A percentile compares a stretch with the other conserved stretches of the same genome.
These are phyloP conservation scores for Isaurus tuberculatus DNA, from an alignment of 92 coral and sea anemone species.

Conservation along the genomic window DNA sequence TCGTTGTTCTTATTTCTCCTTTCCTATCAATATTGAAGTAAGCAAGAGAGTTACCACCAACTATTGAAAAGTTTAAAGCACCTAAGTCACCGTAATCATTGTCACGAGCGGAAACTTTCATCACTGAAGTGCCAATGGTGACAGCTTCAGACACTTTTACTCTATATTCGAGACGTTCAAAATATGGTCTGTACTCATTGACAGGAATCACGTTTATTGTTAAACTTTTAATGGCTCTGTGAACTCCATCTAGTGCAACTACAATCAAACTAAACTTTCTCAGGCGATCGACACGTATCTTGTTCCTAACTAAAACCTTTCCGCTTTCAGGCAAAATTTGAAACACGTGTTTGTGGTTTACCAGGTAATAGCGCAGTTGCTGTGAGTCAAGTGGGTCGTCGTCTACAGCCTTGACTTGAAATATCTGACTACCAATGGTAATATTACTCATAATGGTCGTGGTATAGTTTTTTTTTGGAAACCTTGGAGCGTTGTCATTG, in stretches of 20 bases:
- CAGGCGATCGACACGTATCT: conserved; percentile 63
- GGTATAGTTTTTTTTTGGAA: conserved; percentile 52
- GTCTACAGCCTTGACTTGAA: conserved; percentile 73
- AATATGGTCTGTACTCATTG: conserved; percentile 79
- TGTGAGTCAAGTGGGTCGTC: conserved; percentile 70
- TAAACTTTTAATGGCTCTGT: conserved; percentile 54
- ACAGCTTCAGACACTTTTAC: conserved; percentile 83
- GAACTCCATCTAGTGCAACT: conserved; percentile 70
- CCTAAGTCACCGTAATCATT: conserved; percentile 71
- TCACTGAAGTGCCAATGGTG: conserved; percentile 75
- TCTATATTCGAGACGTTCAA: conserved; percentile 68
- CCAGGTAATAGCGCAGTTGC: conserved; percentile 64
- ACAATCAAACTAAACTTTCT: conserved; percentile 63
- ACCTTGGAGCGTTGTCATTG: conserved; percentile 78
- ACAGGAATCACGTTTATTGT: conserved; percentile 63
- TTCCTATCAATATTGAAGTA: conserved; percentile 72
- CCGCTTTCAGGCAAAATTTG: conserved; percentile 75
- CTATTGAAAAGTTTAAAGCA: conserved; percentile 64
- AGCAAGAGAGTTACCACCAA: conserved; percentile 53
- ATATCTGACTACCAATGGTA: conserved; percentile 66
- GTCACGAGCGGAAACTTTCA: conserved; percentile 71
- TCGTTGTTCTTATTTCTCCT: conserved; percentile 67
- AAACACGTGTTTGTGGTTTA: conserved; percentile 61
- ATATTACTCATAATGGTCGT: conserved; percentile 75
- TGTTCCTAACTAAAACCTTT: conserved; percentile 66